Percentiles rank a stretch among this genome's conserved stretches.
Evolutionary conservation across 2,797 vertebrate genomes (phyloP).

Genomic region (Galaxias olidus): DNA sequence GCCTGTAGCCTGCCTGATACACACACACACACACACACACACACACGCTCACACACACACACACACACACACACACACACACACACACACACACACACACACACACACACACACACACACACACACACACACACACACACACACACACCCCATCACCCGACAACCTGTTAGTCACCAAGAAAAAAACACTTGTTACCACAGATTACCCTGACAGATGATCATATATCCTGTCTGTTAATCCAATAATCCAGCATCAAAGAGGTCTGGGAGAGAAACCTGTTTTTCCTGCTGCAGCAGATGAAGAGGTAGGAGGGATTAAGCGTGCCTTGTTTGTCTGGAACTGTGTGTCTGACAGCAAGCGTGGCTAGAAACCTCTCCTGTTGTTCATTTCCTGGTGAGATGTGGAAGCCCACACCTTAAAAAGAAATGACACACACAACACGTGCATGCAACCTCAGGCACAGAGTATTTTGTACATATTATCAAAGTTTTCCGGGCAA

Average conservation of each 20-base stretch:
- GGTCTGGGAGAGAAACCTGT: constrained; percentile 51
- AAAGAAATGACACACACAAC: constrained; percentile 3
- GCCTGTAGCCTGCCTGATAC: no score
- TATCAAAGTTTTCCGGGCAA: no score
- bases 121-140: no score
- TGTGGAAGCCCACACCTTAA: background rate
- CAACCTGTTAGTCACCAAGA: background rate
- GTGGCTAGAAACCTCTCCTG: background rate
- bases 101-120: no score
- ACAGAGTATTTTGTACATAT: background rate
- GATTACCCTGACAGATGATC: constrained; percentile 70
- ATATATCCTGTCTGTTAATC: constrained; percentile 64
- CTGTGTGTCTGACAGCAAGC: no score
- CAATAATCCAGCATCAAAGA: constrained; percentile 75
- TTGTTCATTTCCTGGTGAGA: background rate
- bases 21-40: no score
- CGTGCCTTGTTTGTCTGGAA: background rate
- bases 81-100: no score
- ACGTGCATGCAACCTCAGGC: constrained; percentile 5
- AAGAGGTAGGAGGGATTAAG: constrained; percentile 5
- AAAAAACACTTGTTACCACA: constrained; percentile 57
- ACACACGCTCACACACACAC: no score
- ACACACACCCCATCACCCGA: no score
- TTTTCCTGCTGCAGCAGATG: constrained; percentile 11
- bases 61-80: no score